Conservation (phyloP, 2,888 invertebrate species). For the Anorthoa munda region DNA sequence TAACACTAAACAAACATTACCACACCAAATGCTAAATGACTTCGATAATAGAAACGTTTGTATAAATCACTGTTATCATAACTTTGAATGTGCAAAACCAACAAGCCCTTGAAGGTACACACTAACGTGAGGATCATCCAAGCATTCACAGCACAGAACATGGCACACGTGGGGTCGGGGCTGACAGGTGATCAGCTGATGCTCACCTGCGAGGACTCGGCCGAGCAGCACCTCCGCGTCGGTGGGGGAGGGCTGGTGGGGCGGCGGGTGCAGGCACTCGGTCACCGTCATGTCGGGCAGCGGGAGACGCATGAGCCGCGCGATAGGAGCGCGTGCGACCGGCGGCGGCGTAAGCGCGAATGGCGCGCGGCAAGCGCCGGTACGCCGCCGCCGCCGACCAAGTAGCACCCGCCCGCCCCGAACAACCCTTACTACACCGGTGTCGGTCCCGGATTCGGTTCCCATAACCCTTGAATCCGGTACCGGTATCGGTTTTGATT, state of each 20-base stretch:
- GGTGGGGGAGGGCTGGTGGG: slow-evolving; percentile 72
- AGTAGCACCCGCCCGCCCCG: slow-evolving; percentile 80
- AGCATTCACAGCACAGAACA: slow-evolving; percentile 66
- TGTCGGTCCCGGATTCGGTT: slow-evolving; percentile 6
- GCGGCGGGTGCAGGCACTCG: slow-evolving; percentile 80
- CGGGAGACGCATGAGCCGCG: slow-evolving; percentile 86
- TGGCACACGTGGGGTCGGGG: slow-evolving; percentile 50
- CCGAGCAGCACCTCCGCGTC: slow-evolving; percentile 87
- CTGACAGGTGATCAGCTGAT: slow-evolving; percentile 79
- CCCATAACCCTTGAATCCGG: slow-evolving; percentile 65
- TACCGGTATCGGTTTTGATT: not conserved
- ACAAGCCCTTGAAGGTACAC: slow-evolving; percentile 47
- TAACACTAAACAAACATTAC: slow-evolving; percentile 38
- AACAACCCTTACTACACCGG: slow-evolving; percentile 72
- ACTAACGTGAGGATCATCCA: slow-evolving; percentile 57
- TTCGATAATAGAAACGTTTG: slow-evolving; percentile 29
- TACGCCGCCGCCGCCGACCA: slow-evolving; percentile 82
- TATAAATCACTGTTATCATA: slow-evolving; percentile 47
- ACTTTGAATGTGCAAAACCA: slow-evolving; percentile 54
- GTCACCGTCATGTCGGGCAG: slow-evolving; percentile 86
- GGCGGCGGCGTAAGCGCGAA: slow-evolving; percentile 89
- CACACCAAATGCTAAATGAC: slow-evolving; percentile 36
- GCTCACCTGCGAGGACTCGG: slow-evolving; percentile 88
- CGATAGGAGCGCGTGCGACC: slow-evolving; percentile 86
- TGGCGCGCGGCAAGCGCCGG: slow-evolving; percentile 83